phyloP scores from a whole-genome alignment of 2,797 vertebrate species.

The Perodicticus potto region DNA sequence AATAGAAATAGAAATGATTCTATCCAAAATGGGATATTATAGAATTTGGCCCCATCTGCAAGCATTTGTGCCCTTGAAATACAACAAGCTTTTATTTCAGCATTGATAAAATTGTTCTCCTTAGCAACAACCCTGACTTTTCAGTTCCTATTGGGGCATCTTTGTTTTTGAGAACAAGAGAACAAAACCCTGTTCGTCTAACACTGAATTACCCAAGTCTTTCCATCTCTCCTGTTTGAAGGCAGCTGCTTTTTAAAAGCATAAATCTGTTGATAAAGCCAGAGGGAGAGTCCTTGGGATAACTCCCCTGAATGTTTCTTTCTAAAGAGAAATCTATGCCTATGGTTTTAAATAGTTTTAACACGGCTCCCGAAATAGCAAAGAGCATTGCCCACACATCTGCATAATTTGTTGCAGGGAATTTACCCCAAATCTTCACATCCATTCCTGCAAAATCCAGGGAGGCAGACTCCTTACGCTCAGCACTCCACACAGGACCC shows the following conservation, averaged over 20 bases:
- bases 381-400: slow-evolving; percentile 42
- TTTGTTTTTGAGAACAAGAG: slow-evolving; percentile 9
- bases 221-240: background rate
- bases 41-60: background rate
- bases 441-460: background rate
- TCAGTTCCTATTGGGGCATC: background rate
- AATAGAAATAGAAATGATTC: background rate
- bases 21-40: background rate
- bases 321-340: slow-evolving; percentile 10
- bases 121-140: background rate
- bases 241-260: background rate
- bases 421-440: background rate
- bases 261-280: background rate
- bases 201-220: background rate
- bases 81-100: background rate
- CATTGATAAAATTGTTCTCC: background rate
- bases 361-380: slow-evolving; percentile 58
- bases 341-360: slow-evolving; percentile 63
- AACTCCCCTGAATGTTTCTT: background rate
- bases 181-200: background rate
- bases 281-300: background rate
- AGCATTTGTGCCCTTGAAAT: background rate
- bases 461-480: background rate
- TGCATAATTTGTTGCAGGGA: slow-evolving; percentile 25
- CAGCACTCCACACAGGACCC: background rate